Evolutionary conservation across 1,140 invertebrate species (phyloP).

Genomic region (Stenopsyche tienmushanensis): DNA sequence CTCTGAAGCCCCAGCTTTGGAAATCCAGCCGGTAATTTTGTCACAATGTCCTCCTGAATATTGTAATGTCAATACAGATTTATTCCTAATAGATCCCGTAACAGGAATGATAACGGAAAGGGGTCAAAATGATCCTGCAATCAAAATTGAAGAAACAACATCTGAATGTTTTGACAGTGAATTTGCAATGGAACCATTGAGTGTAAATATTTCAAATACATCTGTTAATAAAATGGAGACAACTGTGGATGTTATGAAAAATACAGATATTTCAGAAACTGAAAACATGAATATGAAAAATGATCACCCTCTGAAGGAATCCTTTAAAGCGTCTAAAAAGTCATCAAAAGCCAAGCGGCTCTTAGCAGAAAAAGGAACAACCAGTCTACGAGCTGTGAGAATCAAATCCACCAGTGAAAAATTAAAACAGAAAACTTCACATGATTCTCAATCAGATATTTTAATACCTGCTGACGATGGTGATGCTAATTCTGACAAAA

Average conservation of each 20-base stretch:
- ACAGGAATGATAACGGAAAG: constrained; percentile 37
- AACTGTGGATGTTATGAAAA: neutral
- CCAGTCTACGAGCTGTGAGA: constrained; percentile 29
- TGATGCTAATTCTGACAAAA: too few species aligned
- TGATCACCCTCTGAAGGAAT: too few species aligned
- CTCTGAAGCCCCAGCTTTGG: too few species aligned
- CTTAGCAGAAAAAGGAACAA: constrained; percentile 22
- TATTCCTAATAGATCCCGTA: constrained; percentile 39
- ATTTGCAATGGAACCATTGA: neutral
- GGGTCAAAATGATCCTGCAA: constrained; percentile 3
- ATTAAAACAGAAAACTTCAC: constrained; percentile 3
- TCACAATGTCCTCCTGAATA: constrained; percentile 22
- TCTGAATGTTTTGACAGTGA: neutral
- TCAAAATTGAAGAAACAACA: neutral
- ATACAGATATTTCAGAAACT: constrained; percentile 4
- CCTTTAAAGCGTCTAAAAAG: constrained; percentile 5
- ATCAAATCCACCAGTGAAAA: constrained; percentile 33
- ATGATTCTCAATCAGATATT: neutral
- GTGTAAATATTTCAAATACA: neutral
- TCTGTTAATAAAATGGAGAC: constrained; percentile 14
- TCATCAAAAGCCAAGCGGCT: neutral
- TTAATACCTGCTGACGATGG: neutral
- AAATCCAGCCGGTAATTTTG: too few species aligned
- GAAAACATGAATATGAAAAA: neutral
- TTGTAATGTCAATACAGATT: constrained; percentile 34